Evolutionary conservation across 2,797 vertebrate genomes (phyloP), one percentile per base, ranked within the genome.

Genomic region (Phalanger gymnotis): DNA sequence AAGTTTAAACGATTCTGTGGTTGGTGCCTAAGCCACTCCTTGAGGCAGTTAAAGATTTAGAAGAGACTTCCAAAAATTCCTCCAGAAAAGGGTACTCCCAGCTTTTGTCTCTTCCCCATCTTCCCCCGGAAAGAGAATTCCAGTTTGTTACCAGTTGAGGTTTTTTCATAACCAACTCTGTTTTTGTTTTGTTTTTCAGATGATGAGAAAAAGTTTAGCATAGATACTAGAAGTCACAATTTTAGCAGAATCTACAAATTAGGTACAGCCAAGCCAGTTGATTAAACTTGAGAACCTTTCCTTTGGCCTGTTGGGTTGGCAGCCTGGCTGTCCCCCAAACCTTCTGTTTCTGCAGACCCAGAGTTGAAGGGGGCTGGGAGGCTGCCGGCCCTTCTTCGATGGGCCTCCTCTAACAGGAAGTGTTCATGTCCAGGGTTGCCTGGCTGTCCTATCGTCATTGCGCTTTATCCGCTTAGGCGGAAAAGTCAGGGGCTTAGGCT

Each of bases 81-180:
- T 54, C 52, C 91, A 30, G 56, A 31, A 54, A 90, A 96, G 58
- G 73, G 90, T 52, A 90, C 53, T 93, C 16, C 31, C 96, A 90
- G 34, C 90, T 55, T 94, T 96, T 96, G 92, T 40, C 94, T 95
- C 96, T 94, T 96, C 91, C 94, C 53, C 55, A 25, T 87, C 11
- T n/a, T 47, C 52, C 14, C 81, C 95, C 53, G 31, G 56, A 95
- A 87, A 92, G 92, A 92, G 54, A 54, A 4, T n/a, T 66, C 57
- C 56, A 22, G 13, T 90, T 25, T 66, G n/a, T 81, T 96, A 90
- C 1, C 54, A 10, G 40, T 27, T 66, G 0, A 92, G 92, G 81
- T 40, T 11, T 91, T 95, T 97, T 96, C 94, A 53, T 94, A 93
- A 95, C 90, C 47, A 92, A 22, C 57, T 93, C 4, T 73, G 22